Percentiles rank a stretch among this genome's conserved stretches.
Conservation (phyloP, 2,797 vertebrate species). For the Valencia hispanica region DNA sequence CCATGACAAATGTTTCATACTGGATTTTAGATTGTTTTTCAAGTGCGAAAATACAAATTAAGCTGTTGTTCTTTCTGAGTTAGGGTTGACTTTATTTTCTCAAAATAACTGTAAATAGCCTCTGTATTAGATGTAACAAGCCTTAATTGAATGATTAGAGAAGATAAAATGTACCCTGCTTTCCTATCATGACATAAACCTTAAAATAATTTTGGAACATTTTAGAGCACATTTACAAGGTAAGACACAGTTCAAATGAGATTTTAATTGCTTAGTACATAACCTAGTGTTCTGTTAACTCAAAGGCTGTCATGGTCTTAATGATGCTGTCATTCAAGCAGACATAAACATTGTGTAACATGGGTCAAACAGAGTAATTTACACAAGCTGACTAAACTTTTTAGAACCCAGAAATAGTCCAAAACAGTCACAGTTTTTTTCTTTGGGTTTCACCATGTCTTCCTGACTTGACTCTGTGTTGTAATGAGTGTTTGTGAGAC, state of each 20-base stretch:
- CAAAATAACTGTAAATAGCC: background rate
- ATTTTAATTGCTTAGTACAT: background rate
- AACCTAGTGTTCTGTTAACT: slow-evolving; percentile 2
- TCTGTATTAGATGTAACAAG: background rate
- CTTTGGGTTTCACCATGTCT: slow-evolving; percentile 4
- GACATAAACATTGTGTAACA: slow-evolving; percentile 8
- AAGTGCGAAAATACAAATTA: too few species aligned
- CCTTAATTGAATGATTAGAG: background rate
- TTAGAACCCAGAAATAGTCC: slow-evolving; percentile 16
- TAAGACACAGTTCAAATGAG: slow-evolving; percentile 4
- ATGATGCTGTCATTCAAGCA: slow-evolving; percentile 10
- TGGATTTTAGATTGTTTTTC: too few species aligned
- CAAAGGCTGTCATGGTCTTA: background rate
- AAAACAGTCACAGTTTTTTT: slow-evolving; percentile 10
- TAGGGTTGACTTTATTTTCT: background rate
- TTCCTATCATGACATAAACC: background rate
- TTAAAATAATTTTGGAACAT: too few species aligned
- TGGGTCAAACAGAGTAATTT: slow-evolving; percentile 16
- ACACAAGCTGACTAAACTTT: slow-evolving; percentile 12
- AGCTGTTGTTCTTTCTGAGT: too few species aligned
- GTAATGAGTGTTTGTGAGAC: slow-evolving; percentile 4
- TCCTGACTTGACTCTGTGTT: slow-evolving; percentile 4
- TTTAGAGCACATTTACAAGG: too few species aligned
- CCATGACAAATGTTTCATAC: background rate
- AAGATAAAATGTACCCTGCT: too few species aligned